These are phyloP conservation scores for Argyra leucocephala DNA, from an alignment of 2,888 invertebrate species.

Conservation along the genomic window DNA sequence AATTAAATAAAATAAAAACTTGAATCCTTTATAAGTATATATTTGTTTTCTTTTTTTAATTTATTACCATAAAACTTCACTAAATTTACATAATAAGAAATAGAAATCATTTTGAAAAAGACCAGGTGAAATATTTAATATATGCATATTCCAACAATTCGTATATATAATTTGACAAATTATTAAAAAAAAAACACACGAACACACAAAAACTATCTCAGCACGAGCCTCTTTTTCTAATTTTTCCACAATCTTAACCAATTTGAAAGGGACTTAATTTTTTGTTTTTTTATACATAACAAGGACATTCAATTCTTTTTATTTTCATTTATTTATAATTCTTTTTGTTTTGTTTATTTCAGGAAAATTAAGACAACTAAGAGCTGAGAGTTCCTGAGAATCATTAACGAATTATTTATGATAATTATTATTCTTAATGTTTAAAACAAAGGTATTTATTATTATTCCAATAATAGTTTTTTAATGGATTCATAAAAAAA, in stretches of 20 bases:
- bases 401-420: not conserved
- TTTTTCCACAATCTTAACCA: slow-evolving; percentile 1
- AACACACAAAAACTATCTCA: slow-evolving; percentile 5
- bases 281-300: not conserved
- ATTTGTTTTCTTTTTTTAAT: not conserved
- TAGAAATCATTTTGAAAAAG: not conserved
- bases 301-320: not conserved
- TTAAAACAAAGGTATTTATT: not conserved
- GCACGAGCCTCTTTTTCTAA: not conserved
- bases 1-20: not conserved
- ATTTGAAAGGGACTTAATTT: not conserved
- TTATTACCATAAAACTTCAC: not conserved
- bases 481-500: no score
- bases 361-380: not conserved
- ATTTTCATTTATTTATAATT: not conserved
- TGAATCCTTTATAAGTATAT: not conserved
- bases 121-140: not conserved
- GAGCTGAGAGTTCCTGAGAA: not conserved
- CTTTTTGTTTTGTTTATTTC: no score
- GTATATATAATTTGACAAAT: no score
- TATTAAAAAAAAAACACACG: no score
- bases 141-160: no score
- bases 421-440: not conserved
- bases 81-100: not conserved
- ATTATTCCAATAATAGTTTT: no score